phyloP scores from a whole-genome alignment of 30 jellyfish, hydroid and myxozoan species.

The Nemopilema nomurai region DNA sequence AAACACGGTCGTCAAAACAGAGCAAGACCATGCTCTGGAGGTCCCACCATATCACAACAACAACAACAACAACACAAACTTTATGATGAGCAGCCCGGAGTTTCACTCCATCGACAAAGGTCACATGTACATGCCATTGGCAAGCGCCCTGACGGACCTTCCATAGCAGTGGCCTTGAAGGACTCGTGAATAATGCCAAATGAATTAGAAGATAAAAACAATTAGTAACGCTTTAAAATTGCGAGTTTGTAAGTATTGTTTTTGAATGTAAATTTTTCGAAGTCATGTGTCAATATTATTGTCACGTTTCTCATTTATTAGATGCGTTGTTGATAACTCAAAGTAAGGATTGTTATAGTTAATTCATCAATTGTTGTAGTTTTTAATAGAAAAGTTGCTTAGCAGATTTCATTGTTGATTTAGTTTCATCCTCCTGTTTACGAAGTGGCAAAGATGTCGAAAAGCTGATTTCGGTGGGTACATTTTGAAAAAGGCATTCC shows the following conservation, averaged over 20 bases:
- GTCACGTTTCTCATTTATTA: neutral
- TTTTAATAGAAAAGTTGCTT: too few species aligned
- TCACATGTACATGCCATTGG: constrained; percentile 66
- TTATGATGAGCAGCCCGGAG: constrained; percentile 35
- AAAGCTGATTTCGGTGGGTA: too few species aligned
- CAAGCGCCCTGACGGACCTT: constrained; percentile 39
- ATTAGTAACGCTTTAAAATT: neutral
- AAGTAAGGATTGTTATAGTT: neutral
- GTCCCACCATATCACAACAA: constrained; percentile 46
- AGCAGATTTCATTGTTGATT: too few species aligned
- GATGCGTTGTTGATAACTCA: neutral
- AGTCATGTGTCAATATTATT: neutral
- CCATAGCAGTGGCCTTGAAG: neutral
- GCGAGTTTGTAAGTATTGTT: constrained; percentile 1
- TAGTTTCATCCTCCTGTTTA: too few species aligned
- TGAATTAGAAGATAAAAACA: neutral
- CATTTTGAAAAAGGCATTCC: too few species aligned
- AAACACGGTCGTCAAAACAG: constrained; percentile 53
- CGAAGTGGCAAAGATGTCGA: too few species aligned
- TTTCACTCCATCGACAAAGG: constrained; percentile 57
- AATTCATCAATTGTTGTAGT: too few species aligned
- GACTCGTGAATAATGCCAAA: neutral
- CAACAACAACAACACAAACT: constrained; percentile 56
- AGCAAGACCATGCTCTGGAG: constrained; percentile 54
- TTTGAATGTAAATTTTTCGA: neutral